Percentiles rank a stretch among this genome's conserved stretches.
Evolutionary conservation across 2,888 invertebrate species (phyloP).

Genomic region (Smittia sp.): DNA sequence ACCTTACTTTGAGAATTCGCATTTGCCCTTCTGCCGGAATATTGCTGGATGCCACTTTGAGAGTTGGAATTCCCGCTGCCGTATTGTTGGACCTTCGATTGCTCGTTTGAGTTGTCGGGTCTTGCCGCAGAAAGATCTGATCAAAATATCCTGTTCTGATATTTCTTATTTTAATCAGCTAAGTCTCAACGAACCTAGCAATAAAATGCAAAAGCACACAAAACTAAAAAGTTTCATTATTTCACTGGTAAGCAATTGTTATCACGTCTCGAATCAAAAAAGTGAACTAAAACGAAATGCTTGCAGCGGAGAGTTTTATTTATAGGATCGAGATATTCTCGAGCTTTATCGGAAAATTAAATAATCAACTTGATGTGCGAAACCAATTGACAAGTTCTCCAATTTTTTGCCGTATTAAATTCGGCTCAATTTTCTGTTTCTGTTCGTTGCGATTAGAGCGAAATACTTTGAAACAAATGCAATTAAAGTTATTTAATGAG

Average conservation of each 20-base stretch:
- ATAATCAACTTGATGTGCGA: conserved; percentile 2
- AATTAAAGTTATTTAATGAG: too few relatives aligned
- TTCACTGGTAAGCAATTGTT: not conserved
- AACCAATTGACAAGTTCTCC: conserved; percentile 14
- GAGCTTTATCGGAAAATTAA: not conserved
- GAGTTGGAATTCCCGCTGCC: not conserved
- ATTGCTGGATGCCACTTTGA: not conserved
- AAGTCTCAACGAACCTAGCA: not conserved
- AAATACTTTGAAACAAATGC: too few relatives aligned
- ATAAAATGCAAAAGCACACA: not conserved
- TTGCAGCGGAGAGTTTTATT: not conserved
- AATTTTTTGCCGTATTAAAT: not conserved
- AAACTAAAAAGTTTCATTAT: not conserved
- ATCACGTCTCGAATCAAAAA: not conserved
- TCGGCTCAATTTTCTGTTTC: not conserved
- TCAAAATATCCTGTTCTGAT: not conserved
- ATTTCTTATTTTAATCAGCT: too few relatives aligned
- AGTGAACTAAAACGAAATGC: not conserved
- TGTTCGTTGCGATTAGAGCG: not conserved
- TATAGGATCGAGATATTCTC: not conserved
- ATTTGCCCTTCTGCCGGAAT: not conserved
- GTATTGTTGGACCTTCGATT: conserved; percentile 1
- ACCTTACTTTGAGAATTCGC: not conserved
- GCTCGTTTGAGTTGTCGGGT: conserved; percentile 3
- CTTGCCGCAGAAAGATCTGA: not conserved